Percentiles rank a stretch among this genome's conserved stretches.
These are phyloP conservation scores for Arnoldichthys spilopterus DNA, from an alignment of 2,797 vertebrate genomes.

Conservation along the genomic window DNA sequence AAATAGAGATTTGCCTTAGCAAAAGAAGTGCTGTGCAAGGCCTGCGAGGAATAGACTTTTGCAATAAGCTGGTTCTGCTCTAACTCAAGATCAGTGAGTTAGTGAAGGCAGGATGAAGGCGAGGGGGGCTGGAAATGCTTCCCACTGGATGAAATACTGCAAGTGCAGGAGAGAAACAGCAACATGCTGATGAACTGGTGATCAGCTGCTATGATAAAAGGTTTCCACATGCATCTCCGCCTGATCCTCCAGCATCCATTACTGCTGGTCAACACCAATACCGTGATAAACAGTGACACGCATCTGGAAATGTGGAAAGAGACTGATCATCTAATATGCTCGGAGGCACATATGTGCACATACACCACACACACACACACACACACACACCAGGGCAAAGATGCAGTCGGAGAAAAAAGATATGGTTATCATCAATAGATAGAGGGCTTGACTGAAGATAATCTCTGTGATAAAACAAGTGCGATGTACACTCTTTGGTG, in stretches of 20 bases:
- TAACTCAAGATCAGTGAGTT: constrained; percentile 30
- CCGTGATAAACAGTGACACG: constrained; percentile 52
- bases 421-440: constrained; percentile 13
- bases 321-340: constrained; percentile 32
- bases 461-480: neutral
- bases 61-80: constrained; percentile 15
- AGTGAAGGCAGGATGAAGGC: neutral
- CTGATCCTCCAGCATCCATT: constrained; percentile 40
- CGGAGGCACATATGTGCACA: neutral
- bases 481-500: constrained; percentile 1
- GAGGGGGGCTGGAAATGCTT: constrained; percentile 24
- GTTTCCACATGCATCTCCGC: constrained; percentile 42
- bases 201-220: constrained; percentile 56
- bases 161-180: constrained; percentile 34
- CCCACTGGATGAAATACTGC: constrained; percentile 43
- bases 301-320: constrained; percentile 44
- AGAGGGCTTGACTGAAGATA: constrained; percentile 31
- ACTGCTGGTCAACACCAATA: constrained; percentile 43
- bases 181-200: constrained; percentile 51
- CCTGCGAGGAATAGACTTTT: neutral
- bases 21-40: neutral
- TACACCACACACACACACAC: too few species aligned
- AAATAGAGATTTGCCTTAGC: neutral
- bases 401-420: constrained; percentile 21
- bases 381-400: neutral